Percentiles rank a stretch among this genome's conserved stretches.
Evolutionary conservation across 1,140 invertebrate genomes (phyloP).

Genomic region (Drosophila pectinifera): DNA sequence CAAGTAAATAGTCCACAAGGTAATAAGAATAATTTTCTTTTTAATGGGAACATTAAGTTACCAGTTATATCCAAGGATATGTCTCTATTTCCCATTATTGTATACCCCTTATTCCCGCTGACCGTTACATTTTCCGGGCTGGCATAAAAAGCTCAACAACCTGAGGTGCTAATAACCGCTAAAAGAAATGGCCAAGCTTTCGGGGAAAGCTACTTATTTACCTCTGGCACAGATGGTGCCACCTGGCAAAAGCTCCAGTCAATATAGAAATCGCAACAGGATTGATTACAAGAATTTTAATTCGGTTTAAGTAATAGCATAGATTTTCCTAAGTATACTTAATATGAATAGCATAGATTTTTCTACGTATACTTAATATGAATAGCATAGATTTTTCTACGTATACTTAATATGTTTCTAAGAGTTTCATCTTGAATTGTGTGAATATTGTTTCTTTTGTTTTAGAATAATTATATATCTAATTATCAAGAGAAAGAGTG

Average conservation of each 20-base stretch:
- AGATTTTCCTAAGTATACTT: too few relatives aligned
- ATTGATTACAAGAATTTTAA: background rate
- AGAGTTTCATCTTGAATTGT: too few relatives aligned
- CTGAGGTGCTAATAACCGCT: constrained; percentile 23
- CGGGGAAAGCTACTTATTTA: constrained; percentile 16
- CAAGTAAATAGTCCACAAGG: background rate
- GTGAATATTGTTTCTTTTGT: too few relatives aligned
- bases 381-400: too few relatives aligned
- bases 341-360: too few relatives aligned
- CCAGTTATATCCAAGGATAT: background rate
- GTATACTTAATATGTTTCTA: too few relatives aligned
- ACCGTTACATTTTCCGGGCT: constrained; percentile 36
- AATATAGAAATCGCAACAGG: constrained; percentile 46
- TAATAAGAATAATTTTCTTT: too few relatives aligned
- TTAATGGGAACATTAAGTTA: too few relatives aligned
- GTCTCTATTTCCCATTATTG: background rate
- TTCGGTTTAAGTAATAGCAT: constrained; percentile 6
- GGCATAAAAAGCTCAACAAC: constrained; percentile 7
- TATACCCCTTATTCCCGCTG: constrained; percentile 6
- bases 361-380: too few relatives aligned
- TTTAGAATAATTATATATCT: too few relatives aligned
- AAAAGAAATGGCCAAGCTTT: constrained; percentile 25
- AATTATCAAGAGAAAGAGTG: too few relatives aligned
- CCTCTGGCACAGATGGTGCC: constrained; percentile 40
- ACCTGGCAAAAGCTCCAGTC: constrained; percentile 31